Evolutionary conservation across 2,113 vertebrate species (phyloP).

Genomic region (Gymnobelideus leadbeateri): DNA sequence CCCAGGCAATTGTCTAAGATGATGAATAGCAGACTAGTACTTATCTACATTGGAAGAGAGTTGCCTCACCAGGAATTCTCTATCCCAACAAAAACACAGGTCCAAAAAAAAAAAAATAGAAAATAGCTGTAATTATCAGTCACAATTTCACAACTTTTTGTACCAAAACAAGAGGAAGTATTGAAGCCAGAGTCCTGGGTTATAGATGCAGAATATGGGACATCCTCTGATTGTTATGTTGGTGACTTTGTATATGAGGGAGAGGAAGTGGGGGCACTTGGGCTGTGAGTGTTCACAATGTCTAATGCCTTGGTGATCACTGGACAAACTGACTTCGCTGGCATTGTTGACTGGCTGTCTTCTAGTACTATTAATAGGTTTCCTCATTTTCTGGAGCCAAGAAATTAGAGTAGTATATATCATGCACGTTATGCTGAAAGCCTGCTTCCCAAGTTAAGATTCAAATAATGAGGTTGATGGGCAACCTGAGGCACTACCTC

Average conservation of each 20-base stretch:
- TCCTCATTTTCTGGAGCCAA: slow-evolving; percentile 14
- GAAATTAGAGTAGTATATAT: background rate
- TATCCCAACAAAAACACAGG: no score
- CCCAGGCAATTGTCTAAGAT: no score
- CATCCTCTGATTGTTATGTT: background rate
- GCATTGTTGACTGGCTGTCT: background rate
- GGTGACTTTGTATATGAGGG: background rate
- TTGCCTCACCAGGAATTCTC: no score
- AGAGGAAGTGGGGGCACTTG: background rate
- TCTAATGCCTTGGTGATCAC: background rate
- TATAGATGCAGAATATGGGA: background rate
- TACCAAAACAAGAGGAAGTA: background rate
- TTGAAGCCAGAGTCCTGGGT: background rate
- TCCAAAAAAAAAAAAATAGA: no score
- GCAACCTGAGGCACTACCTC: background rate
- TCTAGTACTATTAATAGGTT: background rate
- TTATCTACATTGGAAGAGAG: no score
- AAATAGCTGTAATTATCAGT: no score
- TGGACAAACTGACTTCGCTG: background rate
- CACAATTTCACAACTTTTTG: no score
- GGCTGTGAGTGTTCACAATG: background rate
- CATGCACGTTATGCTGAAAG: background rate
- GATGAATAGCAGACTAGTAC: no score
- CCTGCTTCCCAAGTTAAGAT: slow-evolving; percentile 6
- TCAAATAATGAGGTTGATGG: background rate